Conservation (phyloP, 2,888 invertebrate species). For the Aromia moschata region DNA sequence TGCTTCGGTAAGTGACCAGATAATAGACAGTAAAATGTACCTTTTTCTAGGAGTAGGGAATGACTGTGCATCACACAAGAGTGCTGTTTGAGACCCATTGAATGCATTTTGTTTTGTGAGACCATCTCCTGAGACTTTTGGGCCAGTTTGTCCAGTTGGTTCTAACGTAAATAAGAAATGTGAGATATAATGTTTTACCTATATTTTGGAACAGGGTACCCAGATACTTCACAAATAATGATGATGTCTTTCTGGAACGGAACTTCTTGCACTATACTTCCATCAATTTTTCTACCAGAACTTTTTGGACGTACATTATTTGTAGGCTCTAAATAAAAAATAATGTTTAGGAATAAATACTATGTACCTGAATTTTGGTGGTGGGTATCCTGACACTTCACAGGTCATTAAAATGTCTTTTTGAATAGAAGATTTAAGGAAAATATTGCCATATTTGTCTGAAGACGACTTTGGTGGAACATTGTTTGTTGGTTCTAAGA, state of each 20-base stretch:
- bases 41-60: slow-evolving; percentile 68
- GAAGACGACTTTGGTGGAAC: slow-evolving; percentile 66
- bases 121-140: slow-evolving; percentile 66
- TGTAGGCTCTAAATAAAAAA: slow-evolving; percentile 70
- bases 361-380: slow-evolving; percentile 41
- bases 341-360: slow-evolving; percentile 6
- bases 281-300: slow-evolving; percentile 63
- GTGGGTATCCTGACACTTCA: slow-evolving; percentile 68
- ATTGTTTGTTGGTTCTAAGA: slow-evolving; percentile 69
- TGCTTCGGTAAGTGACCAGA: slow-evolving; percentile 22
- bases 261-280: slow-evolving; percentile 65
- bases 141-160: slow-evolving; percentile 66
- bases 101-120: slow-evolving; percentile 64
- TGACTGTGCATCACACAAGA: slow-evolving; percentile 68
- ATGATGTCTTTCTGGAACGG: slow-evolving; percentile 60
- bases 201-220: slow-evolving; percentile 76
- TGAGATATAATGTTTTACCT: slow-evolving; percentile 62
- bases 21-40: slow-evolving; percentile 45
- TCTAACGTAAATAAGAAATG: slow-evolving; percentile 56
- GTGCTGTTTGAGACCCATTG: slow-evolving; percentile 50
- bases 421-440: slow-evolving; percentile 59
- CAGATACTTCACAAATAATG: slow-evolving; percentile 75
- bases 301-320: slow-evolving; percentile 71
- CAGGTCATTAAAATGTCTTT: slow-evolving; percentile 68
- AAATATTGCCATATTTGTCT: slow-evolving; percentile 63